Evolutionary conservation across 2,888 invertebrate genomes (phyloP).

Genomic region (Thalpophila matura): DNA sequence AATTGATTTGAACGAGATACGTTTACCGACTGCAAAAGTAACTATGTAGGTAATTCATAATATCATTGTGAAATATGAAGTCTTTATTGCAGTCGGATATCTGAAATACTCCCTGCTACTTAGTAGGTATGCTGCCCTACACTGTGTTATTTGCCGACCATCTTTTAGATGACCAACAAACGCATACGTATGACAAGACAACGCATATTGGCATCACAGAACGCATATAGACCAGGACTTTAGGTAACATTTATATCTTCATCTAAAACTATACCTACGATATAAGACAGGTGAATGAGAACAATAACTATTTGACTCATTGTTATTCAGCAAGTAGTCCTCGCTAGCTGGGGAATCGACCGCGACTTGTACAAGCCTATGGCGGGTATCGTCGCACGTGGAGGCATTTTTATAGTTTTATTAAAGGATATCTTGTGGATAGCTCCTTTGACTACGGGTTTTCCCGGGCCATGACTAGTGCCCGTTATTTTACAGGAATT

Average conservation of each 20-base stretch:
- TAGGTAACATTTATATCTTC: neutral
- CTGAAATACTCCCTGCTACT: too few relatives aligned
- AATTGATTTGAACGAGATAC: too few relatives aligned
- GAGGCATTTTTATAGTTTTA: conserved; percentile 33
- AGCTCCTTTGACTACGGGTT: neutral
- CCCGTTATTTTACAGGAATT: conserved; percentile 29
- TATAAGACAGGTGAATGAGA: conserved; percentile 39
- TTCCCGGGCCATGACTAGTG: neutral
- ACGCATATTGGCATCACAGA: too few relatives aligned
- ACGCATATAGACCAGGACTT: conserved; percentile 12
- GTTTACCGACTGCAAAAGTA: too few relatives aligned
- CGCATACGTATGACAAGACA: too few relatives aligned
- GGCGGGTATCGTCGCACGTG: conserved; percentile 16
- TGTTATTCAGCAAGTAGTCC: conserved; percentile 43
- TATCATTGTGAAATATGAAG: too few relatives aligned
- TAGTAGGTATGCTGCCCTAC: too few relatives aligned
- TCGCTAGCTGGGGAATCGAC: conserved; percentile 13
- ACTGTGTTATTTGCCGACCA: too few relatives aligned
- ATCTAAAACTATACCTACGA: conserved; percentile 10
- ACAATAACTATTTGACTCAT: conserved; percentile 42
- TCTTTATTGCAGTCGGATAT: too few relatives aligned
- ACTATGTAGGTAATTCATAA: too few relatives aligned
- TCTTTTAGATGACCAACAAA: too few relatives aligned
- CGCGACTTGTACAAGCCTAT: conserved; percentile 20
- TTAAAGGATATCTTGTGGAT: neutral